Evolutionary conservation across 2,797 vertebrate genomes (phyloP), one percentile per base, ranked within the genome.

Genomic region (Crenuchus spilurus): DNA sequence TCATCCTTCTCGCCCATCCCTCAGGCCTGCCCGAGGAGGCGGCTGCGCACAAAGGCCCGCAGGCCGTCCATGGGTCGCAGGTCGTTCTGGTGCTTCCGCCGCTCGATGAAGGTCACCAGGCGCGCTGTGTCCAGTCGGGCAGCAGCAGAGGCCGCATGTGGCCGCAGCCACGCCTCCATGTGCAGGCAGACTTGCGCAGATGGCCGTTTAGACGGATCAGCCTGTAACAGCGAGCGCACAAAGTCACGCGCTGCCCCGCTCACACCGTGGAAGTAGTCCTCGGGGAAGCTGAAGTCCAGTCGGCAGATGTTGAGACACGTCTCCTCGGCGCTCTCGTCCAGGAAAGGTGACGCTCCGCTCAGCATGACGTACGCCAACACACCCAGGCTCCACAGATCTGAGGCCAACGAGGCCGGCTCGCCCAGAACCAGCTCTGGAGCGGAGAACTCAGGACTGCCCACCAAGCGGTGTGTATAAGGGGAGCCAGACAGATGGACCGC

Each of bases 301-400:
- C 94, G 94, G 92, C 96, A 98, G 94, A 99, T 98, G 92, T 99
- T 99, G 80, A 99, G 92, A 90, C 97, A 99, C 70, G 97, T 99
- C 91, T 99, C 97, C 87, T 99, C 97, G 20, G 95, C 88, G 0
- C 97, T 99, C 92, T 99, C 97, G 16, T 99, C 97, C 60, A 99
- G 94, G 90, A 99, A 99, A 84, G 97, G 97, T 72, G 97, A 99
- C 80, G 97, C 97, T 2, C 97, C 97, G 74, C 97, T 98, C 84
- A 99, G 95, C 92, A 98, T 94, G 86, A 99, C 97, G 0, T 99
- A 99, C 0, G 95, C 92, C 84, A 99, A 94, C 92, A 99, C 97
- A 35, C 97, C 97, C 82, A 96, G 88, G 80, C 97, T 98, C 97
- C 97, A 99, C 46, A 95, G 88, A 88, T 99, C 97, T 2, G 96